Evolutionary conservation across 2,113 vertebrate genomes (phyloP).

Genomic region (Apeltes quadracus): DNA sequence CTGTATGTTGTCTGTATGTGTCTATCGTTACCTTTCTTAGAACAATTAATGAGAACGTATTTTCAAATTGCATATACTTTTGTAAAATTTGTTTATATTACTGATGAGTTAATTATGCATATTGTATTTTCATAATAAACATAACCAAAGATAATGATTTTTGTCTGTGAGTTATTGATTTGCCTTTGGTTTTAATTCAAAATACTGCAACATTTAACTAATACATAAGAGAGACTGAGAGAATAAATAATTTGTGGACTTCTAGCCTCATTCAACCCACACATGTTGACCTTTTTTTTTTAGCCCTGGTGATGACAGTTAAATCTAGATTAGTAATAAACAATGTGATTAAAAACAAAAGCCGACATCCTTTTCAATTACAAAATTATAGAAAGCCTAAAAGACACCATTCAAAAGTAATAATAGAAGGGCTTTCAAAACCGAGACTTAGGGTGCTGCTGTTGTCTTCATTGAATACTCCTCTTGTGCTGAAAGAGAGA

Average conservation of each 20-base stretch:
- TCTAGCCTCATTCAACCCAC: conserved; percentile 9
- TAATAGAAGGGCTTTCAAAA: not conserved
- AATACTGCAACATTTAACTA: not conserved
- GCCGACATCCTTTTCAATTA: not conserved
- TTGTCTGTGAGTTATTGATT: conserved; percentile 8
- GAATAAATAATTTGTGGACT: not conserved
- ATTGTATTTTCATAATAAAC: conserved; percentile 46
- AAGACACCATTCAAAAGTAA: conserved; percentile 2
- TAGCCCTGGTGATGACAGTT: conserved; percentile 27
- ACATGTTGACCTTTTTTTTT: not conserved
- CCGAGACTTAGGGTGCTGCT: not conserved
- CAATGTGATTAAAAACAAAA: not conserved
- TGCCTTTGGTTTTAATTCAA: not conserved
- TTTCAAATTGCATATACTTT: not conserved
- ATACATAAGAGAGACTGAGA: not conserved
- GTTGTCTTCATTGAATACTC: not conserved
- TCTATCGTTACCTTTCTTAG: not conserved
- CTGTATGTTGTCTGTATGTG: too few species aligned
- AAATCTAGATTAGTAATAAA: conserved; percentile 11
- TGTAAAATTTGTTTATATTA: not conserved
- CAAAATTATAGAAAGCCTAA: not conserved
- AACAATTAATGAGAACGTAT: not conserved
- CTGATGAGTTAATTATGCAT: not conserved
- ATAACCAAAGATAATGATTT: conserved; percentile 1
- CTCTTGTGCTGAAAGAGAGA: not conserved